A percentile compares a stretch with the other conserved stretches of the same genome.
phyloP scores from a whole-genome alignment of 2,797 vertebrate species.

The Dromococcyx pavoninus region DNA sequence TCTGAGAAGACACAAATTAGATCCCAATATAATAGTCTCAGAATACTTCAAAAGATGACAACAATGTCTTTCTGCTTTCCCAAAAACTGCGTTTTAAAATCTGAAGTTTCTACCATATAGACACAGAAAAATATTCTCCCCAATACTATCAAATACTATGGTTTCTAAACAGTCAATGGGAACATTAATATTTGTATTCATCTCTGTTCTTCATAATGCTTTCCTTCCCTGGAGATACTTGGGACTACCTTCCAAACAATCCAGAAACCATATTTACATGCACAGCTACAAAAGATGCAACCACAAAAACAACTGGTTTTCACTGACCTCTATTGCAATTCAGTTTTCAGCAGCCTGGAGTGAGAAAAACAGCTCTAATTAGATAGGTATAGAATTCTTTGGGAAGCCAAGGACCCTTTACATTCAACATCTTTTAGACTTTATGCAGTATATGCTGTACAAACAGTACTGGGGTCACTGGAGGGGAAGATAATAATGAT shows the following conservation, averaged over 20 bases:
- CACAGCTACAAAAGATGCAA: not conserved
- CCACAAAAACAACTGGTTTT: not conserved
- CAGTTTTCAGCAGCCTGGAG: not conserved
- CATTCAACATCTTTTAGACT: not conserved
- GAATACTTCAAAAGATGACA: not conserved
- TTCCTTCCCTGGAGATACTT: not conserved
- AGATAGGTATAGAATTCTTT: not conserved
- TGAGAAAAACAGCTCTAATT: not conserved
- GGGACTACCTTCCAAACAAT: not conserved
- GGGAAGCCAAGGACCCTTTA: not conserved
- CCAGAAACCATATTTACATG: not conserved
- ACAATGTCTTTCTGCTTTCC: not conserved
- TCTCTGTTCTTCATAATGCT: not conserved
- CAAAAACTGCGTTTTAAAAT: not conserved
- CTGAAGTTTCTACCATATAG: not conserved
- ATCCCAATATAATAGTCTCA: not conserved
- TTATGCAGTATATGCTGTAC: not conserved
- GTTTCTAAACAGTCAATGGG: not conserved
- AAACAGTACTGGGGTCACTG: constrained; percentile 1
- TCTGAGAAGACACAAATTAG: not conserved
- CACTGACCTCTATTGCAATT: not conserved
- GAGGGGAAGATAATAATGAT: not conserved
- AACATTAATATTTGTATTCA: not conserved
- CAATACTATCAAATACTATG: not conserved
- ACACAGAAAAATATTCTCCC: not conserved